Evolutionary conservation across 1,140 invertebrate genomes (phyloP).

Genomic region (Musca vetustissima): DNA sequence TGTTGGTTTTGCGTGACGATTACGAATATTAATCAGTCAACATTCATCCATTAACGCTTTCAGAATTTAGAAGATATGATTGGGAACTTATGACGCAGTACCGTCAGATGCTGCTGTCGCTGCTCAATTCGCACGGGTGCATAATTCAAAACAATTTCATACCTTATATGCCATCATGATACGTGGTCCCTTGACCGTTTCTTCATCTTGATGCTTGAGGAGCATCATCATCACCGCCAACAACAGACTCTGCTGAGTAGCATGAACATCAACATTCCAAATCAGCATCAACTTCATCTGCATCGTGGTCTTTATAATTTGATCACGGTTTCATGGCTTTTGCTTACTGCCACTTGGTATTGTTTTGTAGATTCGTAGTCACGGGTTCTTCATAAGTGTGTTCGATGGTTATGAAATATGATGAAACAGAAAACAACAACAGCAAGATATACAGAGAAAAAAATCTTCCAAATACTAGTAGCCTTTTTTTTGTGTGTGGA

Average conservation of each 20-base stretch:
- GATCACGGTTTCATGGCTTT: constrained; percentile 18
- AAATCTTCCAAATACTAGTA: too few species aligned
- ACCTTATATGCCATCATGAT: constrained; percentile 15
- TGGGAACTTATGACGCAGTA: not conserved
- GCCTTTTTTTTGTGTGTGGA: too few species aligned
- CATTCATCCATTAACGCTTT: constrained; percentile 17
- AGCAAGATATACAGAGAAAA: too few species aligned
- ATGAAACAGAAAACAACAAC: too few species aligned
- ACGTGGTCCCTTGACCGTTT: not conserved
- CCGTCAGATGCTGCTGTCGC: not conserved
- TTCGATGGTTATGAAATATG: too few species aligned
- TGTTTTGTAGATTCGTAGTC: too few species aligned
- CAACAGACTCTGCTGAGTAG: not conserved
- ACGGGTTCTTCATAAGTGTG: too few species aligned
- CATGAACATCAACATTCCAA: too few species aligned
- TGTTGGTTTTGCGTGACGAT: constrained; percentile 20
- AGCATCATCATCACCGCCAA: not conserved
- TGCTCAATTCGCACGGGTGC: constrained; percentile 20
- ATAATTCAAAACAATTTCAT: constrained; percentile 23
- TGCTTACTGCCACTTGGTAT: too few species aligned
- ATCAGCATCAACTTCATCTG: too few species aligned
- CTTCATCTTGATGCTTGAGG: not conserved
- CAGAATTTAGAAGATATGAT: not conserved
- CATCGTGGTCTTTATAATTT: constrained; percentile 7
- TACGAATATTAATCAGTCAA: constrained; percentile 17